These are phyloP conservation scores for Drosophila trichaetosa DNA, from an alignment of 2,888 invertebrate species.

Conservation along the genomic window DNA sequence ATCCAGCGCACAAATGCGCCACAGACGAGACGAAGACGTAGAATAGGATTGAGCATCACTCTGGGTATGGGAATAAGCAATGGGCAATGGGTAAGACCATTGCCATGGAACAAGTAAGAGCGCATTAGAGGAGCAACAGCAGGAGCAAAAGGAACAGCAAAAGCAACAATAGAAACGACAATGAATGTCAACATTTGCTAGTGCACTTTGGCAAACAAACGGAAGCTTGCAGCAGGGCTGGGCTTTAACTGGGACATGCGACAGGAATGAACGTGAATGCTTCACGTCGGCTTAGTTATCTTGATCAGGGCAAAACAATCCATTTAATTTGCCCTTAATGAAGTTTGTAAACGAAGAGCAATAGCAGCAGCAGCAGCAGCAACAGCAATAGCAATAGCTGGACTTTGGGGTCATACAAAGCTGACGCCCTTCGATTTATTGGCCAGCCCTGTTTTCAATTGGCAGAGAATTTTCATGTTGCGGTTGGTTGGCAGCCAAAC, in stretches of 20 bases:
- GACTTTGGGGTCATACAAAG: constrained; percentile 25
- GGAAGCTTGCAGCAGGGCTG: constrained; percentile 28
- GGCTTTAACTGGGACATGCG: constrained; percentile 33
- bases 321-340: constrained; percentile 75
- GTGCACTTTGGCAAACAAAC: constrained; percentile 68
- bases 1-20: constrained; percentile 60
- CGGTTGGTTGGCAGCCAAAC: constrained; percentile 52
- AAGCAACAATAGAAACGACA: constrained; percentile 32
- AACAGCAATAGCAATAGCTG: constrained; percentile 2
- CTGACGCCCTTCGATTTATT: constrained; percentile 57
- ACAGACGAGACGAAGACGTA: constrained; percentile 35
- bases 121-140: constrained; percentile 45
- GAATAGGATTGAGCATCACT: constrained; percentile 31
- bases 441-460: constrained; percentile 45
- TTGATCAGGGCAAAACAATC: constrained; percentile 71
- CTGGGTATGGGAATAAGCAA: constrained; percentile 1
- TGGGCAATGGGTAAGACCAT: not conserved
- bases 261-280: constrained; percentile 39
- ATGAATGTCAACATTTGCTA: constrained; percentile 75
- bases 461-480: constrained; percentile 60
- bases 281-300: constrained; percentile 67
- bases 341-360: constrained; percentile 46
- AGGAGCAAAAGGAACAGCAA: constrained; percentile 18
- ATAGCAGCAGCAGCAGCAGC: constrained; percentile 2
- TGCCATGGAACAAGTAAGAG: constrained; percentile 35